phyloP scores from a whole-genome alignment of 2,888 invertebrate genomes.

The Epiblema foenella region DNA sequence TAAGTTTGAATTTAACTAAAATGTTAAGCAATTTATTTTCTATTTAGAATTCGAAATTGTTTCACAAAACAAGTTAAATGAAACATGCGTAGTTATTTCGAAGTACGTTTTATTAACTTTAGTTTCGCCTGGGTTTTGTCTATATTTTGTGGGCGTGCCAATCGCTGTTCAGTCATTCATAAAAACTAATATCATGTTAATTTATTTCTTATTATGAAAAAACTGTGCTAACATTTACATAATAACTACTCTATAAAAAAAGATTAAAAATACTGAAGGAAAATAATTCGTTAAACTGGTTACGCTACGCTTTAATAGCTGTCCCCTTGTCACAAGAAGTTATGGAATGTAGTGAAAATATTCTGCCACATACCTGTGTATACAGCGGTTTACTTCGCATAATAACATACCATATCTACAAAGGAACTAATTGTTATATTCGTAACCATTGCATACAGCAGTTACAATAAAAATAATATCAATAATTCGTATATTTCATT shows the following conservation, averaged over 20 bases:
- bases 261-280: not conserved
- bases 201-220: too few species aligned
- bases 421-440: conserved; percentile 22
- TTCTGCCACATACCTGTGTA: conserved; percentile 26
- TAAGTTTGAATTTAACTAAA: not conserved
- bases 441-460: not conserved
- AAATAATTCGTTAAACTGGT: not conserved
- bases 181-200: too few species aligned
- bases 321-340: conserved; percentile 8
- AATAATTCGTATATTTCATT: too few species aligned
- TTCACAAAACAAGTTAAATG: not conserved
- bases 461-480: too few species aligned
- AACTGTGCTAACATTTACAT: too few species aligned
- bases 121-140: too few species aligned
- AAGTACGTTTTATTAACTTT: too few species aligned
- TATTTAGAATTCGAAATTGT: not conserved
- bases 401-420: conserved; percentile 38
- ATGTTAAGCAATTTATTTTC: not conserved
- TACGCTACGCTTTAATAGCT: not conserved
- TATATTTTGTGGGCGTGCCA: too few species aligned
- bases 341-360: conserved; percentile 36
- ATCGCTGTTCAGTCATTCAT: too few species aligned
- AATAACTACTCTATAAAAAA: too few species aligned
- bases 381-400: conserved; percentile 19
- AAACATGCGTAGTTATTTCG: not conserved